Evolutionary conservation across 2,888 invertebrate species (phyloP).

Genomic region (Sisyra terminalis): DNA sequence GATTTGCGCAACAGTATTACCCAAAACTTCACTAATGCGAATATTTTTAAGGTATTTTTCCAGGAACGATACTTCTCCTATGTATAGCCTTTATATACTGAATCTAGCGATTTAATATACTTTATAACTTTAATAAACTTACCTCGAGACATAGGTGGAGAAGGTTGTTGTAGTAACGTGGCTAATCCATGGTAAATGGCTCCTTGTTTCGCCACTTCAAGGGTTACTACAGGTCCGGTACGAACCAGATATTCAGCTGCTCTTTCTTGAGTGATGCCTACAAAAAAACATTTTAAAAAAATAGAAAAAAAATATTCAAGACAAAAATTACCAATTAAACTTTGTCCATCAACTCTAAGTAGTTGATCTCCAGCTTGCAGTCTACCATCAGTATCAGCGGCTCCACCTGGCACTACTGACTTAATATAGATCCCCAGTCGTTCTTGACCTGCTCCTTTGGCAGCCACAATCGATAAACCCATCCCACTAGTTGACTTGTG

Average conservation of each 20-base stretch:
- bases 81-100: too few species aligned
- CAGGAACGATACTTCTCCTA: too few species aligned
- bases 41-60: too few species aligned
- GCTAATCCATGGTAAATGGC: slow-evolving; percentile 94
- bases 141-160: slow-evolving; percentile 66
- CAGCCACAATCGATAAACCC: slow-evolving; percentile 97
- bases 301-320: slow-evolving; percentile 11
- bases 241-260: slow-evolving; percentile 93
- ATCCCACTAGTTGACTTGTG: slow-evolving; percentile 93
- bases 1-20: too few species aligned
- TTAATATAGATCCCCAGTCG: slow-evolving; percentile 95
- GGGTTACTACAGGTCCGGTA: slow-evolving; percentile 82
- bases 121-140: slow-evolving; percentile 18
- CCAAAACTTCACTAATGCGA: too few species aligned
- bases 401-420: slow-evolving; percentile 90
- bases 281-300: slow-evolving; percentile 12
- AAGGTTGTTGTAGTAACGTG: slow-evolving; percentile 80
- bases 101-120: background rate
- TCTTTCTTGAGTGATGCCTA: slow-evolving; percentile 59
- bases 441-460: slow-evolving; percentile 65
- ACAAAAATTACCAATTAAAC: slow-evolving; percentile 46
- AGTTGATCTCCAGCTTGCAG: slow-evolving; percentile 95
- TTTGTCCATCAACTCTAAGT: slow-evolving; percentile 91
- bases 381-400: slow-evolving; percentile 84
- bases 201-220: slow-evolving; percentile 96